Base-by-base conservation (phyloP, 1,140 invertebrate species). In the Bombus turneri region DNA sequence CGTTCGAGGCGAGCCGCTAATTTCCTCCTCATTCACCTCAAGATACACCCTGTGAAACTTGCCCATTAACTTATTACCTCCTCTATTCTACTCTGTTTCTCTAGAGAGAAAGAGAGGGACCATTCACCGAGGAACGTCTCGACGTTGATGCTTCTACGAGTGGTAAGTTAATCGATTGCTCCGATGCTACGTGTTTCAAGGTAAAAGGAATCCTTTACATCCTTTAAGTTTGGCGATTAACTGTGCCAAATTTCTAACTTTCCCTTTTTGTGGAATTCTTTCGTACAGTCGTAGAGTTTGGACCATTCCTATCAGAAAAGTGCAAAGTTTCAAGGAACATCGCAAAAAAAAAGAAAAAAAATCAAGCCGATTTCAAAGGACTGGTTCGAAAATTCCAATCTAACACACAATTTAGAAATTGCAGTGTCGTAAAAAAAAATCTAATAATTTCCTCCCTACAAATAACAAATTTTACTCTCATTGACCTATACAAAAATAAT, bases 1-100 rank as follows among this genome's bases (percentile, higher is more conserved):
- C 39, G 83, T 87, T 69, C 66, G 37, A 82, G 18, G 31, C 84
- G 85, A 81, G 39, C 73, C 68, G 18, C 66, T 68, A 77, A 87
- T 47, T 85, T 85, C 68, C 57, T 85, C 25, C 64, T 83, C 74
- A 15, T 83, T 77, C 73, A 53, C 28, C 62, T 34, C 41, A 62
- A 68, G 34, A 47, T 39, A 53, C 81, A 76, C 22, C 66, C 37
- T 66, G 34, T 47, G 53, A 80, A 72, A 85, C 68, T 72, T 6
- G 31, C 31, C 75, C 77, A 73, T 85, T 64, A 72, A 79, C 83
- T 79, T 80, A 69, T 77, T 78, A 73, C 39, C 74, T 37, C 0
- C 9, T 47, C 2, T 13, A 10, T 47, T 37, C 34, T 31, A 18
- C 47, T 47, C 76, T n/a, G 1, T 37, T 53, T 69, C 28, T 18